These are phyloP conservation scores for Amitus sp. DNA, from an alignment of 2,888 invertebrate genomes.

Conservation along the genomic window DNA sequence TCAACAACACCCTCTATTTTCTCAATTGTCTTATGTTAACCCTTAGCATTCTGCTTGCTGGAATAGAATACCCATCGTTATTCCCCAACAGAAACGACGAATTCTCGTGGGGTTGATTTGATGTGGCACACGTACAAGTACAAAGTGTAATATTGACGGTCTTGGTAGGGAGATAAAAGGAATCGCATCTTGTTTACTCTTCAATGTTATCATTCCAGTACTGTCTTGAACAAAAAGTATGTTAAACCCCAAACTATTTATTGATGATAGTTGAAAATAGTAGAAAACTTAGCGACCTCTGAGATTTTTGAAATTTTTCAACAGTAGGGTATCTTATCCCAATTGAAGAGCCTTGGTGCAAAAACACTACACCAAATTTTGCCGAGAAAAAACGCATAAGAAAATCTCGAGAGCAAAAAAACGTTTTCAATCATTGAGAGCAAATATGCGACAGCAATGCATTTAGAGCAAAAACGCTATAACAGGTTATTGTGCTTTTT, in stretches of 20 bases:
- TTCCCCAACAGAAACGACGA: constrained; percentile 28
- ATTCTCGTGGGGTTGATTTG: constrained; percentile 28
- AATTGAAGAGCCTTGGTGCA: too few species aligned
- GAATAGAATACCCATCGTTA: constrained; percentile 37
- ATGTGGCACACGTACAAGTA: constrained; percentile 40
- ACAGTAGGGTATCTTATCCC: too few species aligned
- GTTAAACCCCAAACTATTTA: constrained; percentile 5
- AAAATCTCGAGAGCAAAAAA: too few species aligned
- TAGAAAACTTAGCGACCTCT: background rate
- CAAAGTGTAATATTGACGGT: constrained; percentile 52
- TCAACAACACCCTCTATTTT: constrained; percentile 61
- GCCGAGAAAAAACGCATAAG: too few species aligned
- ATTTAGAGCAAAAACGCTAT: too few species aligned
- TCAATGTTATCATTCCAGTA: background rate
- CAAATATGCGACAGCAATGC: too few species aligned
- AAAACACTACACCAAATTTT: too few species aligned
- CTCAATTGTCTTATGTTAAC: constrained; percentile 50
- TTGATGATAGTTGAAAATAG: constrained; percentile 4
- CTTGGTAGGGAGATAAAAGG: constrained; percentile 33
- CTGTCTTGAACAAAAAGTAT: constrained; percentile 6
- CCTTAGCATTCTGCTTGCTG: constrained; percentile 37
- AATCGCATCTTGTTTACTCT: constrained; percentile 6
- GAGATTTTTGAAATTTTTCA: background rate
- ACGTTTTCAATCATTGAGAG: too few species aligned
- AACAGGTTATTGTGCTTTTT: too few species aligned